Evolutionary conservation across 2,888 invertebrate species (phyloP).

Genomic region (Deilephila porcellus): DNA sequence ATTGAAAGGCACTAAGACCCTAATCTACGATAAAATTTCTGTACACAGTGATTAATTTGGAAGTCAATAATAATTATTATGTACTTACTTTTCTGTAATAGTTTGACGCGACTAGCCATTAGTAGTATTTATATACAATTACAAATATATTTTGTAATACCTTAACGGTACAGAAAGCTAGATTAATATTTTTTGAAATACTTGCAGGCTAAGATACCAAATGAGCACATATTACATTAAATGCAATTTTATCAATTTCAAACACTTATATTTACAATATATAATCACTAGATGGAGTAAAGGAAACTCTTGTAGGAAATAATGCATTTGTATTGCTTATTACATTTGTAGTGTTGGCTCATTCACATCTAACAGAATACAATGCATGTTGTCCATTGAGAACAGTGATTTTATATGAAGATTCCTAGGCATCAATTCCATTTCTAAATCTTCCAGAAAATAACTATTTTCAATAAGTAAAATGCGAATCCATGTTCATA

Average conservation of each 20-base stretch:
- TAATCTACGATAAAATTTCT: constrained; percentile 79
- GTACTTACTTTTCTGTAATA: constrained; percentile 57
- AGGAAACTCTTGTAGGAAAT: constrained; percentile 32
- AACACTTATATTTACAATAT: constrained; percentile 72
- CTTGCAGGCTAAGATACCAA: constrained; percentile 53
- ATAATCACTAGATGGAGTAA: constrained; percentile 44
- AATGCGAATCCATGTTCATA: too few relatives aligned
- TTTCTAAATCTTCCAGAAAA: too few relatives aligned
- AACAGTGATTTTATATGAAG: too few relatives aligned
- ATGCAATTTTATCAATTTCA: constrained; percentile 74
- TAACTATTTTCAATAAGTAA: too few relatives aligned
- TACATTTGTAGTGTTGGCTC: too few relatives aligned
- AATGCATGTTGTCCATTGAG: too few relatives aligned
- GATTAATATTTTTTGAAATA: constrained; percentile 54
- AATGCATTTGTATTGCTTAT: background rate
- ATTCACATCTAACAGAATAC: too few relatives aligned
- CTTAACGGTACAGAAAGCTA: constrained; percentile 54
- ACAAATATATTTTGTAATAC: constrained; percentile 47
- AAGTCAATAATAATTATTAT: constrained; percentile 52
- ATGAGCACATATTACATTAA: constrained; percentile 78
- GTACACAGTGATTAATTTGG: constrained; percentile 64
- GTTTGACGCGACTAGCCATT: constrained; percentile 74
- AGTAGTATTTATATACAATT: constrained; percentile 55
- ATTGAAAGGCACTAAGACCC: constrained; percentile 81
- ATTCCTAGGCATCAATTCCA: too few relatives aligned